Conservation (phyloP, 2,797 vertebrate species). For the Pitangus sulphuratus region DNA sequence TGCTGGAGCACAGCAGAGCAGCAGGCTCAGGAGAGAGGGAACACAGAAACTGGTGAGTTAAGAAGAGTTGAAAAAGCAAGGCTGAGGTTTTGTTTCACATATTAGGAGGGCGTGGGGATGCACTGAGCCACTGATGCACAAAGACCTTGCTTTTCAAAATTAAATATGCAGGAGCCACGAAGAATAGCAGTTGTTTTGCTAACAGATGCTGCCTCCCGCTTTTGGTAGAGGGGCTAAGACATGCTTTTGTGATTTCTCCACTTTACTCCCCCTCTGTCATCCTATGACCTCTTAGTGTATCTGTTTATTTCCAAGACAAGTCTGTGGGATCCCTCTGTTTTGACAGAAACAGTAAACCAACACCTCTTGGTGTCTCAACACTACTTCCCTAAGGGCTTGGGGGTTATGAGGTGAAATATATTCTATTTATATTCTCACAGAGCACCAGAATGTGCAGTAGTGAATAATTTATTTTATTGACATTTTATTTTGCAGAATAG, state of each 20-base stretch:
- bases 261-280: neutral
- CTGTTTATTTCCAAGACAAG: neutral
- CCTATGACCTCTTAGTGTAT: neutral
- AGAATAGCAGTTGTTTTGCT: neutral
- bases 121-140: neutral
- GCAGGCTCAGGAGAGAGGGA: neutral
- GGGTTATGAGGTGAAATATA: neutral
- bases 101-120: neutral
- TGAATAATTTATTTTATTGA: slow-evolving; percentile 62
- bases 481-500: slow-evolving; percentile 11
- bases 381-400: neutral
- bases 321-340: neutral
- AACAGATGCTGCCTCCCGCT: neutral
- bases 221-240: neutral
- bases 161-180: neutral
- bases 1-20: neutral
- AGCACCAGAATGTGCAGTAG: slow-evolving; percentile 2
- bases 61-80: neutral
- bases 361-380: neutral
- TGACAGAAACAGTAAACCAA: neutral
- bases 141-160: neutral
- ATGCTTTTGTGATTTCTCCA: neutral
- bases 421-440: neutral
- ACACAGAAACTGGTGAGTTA: neutral
- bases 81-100: neutral